A percentile compares a stretch with the other conserved stretches of the same genome.
These are phyloP conservation scores for Neomorphus geoffroyi DNA, from an alignment of 2,797 vertebrate genomes.

Conservation along the genomic window DNA sequence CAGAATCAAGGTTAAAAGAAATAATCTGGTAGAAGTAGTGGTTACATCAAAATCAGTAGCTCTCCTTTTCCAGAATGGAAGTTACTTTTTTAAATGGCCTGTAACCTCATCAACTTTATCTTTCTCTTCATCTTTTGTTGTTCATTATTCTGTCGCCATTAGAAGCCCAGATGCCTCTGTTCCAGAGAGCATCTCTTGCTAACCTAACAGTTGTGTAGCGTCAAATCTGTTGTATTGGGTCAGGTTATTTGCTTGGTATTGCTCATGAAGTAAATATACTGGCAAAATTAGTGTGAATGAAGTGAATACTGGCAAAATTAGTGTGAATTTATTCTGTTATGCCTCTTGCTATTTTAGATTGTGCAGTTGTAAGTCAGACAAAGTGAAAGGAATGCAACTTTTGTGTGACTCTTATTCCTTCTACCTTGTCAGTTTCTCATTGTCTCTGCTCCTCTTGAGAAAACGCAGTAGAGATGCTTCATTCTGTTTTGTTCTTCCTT, in stretches of 20 bases:
- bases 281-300: not conserved
- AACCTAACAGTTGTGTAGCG: not conserved
- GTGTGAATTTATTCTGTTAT: not conserved
- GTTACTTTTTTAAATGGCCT: not conserved
- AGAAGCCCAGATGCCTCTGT: not conserved
- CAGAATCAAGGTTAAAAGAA: not conserved
- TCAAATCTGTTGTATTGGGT: not conserved
- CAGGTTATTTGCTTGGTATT: not conserved
- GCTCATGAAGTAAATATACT: not conserved
- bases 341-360: not conserved
- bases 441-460: not conserved
- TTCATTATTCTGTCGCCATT: not conserved
- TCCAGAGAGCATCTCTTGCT: not conserved
- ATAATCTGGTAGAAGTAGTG: not conserved
- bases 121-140: not conserved
- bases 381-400: not conserved
- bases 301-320: not conserved
- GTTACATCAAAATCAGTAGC: not conserved
- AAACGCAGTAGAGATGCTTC: not conserved
- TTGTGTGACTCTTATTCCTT: not conserved
- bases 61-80: not conserved
- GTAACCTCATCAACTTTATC: not conserved
- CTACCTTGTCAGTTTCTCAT: not conserved
- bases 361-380: not conserved
- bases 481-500: not conserved